These are phyloP conservation scores for Crocallis elinguaria DNA, from an alignment of 2,888 invertebrate species.

Conservation along the genomic window DNA sequence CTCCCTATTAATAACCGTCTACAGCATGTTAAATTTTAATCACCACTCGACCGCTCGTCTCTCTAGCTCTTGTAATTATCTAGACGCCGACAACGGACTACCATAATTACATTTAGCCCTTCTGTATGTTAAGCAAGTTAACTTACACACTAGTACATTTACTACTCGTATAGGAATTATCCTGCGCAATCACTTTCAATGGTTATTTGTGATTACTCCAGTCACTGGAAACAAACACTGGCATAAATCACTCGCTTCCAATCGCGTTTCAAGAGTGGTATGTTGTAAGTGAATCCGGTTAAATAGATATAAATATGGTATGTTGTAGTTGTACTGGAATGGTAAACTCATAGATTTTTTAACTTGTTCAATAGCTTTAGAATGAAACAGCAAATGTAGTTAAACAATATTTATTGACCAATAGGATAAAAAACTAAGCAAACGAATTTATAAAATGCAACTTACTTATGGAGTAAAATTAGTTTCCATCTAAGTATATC, in stretches of 20 bases:
- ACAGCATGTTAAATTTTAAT: slow-evolving; percentile 21
- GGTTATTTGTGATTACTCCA: slow-evolving; percentile 1
- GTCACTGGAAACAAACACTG: neutral
- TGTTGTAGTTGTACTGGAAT: too few relatives aligned
- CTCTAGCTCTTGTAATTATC: slow-evolving; percentile 17
- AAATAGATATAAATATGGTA: too few relatives aligned
- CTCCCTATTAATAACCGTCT: slow-evolving; percentile 12
- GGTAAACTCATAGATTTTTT: too few relatives aligned
- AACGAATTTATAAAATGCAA: too few relatives aligned
- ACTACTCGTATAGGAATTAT: neutral
- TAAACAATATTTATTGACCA: too few relatives aligned
- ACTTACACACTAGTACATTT: neutral
- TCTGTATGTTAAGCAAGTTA: slow-evolving; percentile 13
- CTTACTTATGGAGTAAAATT: too few relatives aligned
- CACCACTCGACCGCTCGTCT: slow-evolving; percentile 9
- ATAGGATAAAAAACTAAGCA: too few relatives aligned
- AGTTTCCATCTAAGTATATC: too few relatives aligned
- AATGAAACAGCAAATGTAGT: too few relatives aligned
- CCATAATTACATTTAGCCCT: slow-evolving; percentile 17
- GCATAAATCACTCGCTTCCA: neutral
- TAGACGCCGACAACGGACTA: slow-evolving; percentile 15
- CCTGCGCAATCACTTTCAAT: neutral
- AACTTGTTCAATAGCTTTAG: too few relatives aligned
- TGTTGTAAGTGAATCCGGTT: too few relatives aligned
- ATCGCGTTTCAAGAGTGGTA: neutral